Conservation (phyloP, 2,113 vertebrate species). For the Procapra przewalskii region DNA sequence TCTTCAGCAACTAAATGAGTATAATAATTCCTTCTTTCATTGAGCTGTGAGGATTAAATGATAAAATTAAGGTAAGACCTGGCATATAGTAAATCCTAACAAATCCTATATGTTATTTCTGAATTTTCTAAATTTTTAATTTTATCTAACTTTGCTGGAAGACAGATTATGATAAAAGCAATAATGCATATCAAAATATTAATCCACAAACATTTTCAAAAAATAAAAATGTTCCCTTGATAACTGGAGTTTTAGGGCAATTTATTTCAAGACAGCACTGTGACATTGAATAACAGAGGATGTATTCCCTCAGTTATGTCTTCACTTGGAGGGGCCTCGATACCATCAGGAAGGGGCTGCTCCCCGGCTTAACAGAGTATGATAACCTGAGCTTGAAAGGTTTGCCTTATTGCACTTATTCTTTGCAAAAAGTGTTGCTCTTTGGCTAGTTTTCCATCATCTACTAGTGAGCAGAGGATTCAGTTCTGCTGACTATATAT, state of each 20-base stretch:
- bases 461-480: background rate
- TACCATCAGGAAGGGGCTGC: background rate
- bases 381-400: background rate
- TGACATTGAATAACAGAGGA: background rate
- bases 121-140: conserved; percentile 10
- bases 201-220: background rate
- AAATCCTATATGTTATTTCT: background rate
- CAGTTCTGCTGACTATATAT: background rate
- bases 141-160: background rate
- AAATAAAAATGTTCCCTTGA: background rate
- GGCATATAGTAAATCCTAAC: background rate
- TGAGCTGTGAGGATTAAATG: background rate
- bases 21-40: background rate
- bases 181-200: background rate
- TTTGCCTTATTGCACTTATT: background rate
- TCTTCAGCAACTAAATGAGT: background rate
- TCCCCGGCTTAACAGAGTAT: background rate
- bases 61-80: background rate
- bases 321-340: background rate
- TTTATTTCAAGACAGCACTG: background rate
- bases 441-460: background rate
- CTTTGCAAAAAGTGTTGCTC: background rate
- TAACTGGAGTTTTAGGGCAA: background rate
- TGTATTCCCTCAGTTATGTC: background rate
- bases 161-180: background rate